phyloP scores from a whole-genome alignment of 2,888 invertebrate species.

The Hirudinaria manillensis region DNA sequence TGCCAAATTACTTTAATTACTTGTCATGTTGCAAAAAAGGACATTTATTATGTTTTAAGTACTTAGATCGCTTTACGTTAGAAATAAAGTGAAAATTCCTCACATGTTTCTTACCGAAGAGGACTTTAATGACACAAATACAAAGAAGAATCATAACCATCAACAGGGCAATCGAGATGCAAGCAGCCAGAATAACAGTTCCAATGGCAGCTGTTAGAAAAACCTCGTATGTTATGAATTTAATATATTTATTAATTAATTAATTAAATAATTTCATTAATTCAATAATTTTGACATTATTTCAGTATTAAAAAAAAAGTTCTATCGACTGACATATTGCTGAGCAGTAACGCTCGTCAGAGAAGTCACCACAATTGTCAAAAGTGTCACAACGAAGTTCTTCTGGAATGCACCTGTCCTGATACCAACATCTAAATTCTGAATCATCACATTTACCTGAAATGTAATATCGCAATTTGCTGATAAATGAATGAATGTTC shows the following conservation, averaged over 20 bases:
- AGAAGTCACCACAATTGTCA: conserved; percentile 30
- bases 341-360: conserved; percentile 26
- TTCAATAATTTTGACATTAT: background rate
- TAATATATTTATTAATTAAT: background rate
- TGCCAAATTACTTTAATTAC: too few relatives aligned
- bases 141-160: conserved; percentile 11
- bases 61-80: too few relatives aligned
- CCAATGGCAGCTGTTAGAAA: conserved; percentile 18
- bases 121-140: conserved; percentile 11
- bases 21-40: too few relatives aligned
- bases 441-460: conserved; percentile 17
- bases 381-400: conserved; percentile 13
- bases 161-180: conserved; percentile 11
- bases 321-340: background rate
- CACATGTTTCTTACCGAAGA: conserved; percentile 4
- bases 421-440: background rate
- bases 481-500: too few relatives aligned
- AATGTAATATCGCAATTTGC: background rate
- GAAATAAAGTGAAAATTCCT: conserved; percentile 7
- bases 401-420: conserved; percentile 21
- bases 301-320: background rate
- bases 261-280: background rate
- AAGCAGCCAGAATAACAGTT: conserved; percentile 11
- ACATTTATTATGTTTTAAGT: too few relatives aligned
- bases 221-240: background rate